Evolutionary conservation across 2,888 invertebrate genomes (phyloP).

Genomic region (Eupeodes luniger): DNA sequence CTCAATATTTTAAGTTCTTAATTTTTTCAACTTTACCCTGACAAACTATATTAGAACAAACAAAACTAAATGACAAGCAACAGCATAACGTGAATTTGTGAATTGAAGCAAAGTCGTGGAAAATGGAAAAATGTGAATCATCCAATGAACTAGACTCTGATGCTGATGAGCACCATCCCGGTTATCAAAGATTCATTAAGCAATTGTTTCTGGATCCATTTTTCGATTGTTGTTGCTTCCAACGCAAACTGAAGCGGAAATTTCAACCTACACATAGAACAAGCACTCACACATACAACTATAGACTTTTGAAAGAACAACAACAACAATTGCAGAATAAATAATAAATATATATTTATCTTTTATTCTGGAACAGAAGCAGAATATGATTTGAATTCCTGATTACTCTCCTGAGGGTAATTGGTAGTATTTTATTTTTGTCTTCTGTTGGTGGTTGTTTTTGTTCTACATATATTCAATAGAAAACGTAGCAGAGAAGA

Average conservation of each 20-base stretch:
- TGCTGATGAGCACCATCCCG: slow-evolving; percentile 10
- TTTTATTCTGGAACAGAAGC: slow-evolving; percentile 45
- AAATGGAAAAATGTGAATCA: slow-evolving; percentile 7
- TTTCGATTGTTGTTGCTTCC: slow-evolving; percentile 26
- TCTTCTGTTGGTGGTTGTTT: background rate
- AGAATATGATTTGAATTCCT: slow-evolving; percentile 64
- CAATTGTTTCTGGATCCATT: slow-evolving; percentile 65
- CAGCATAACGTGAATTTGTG: background rate
- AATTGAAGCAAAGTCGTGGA: background rate
- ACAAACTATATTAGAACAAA: background rate
- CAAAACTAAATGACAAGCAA: slow-evolving; percentile 35
- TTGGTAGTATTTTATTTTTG: background rate
- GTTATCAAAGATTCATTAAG: slow-evolving; percentile 68
- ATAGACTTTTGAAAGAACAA: background rate
- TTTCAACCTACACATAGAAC: background rate
- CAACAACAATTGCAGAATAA: slow-evolving; percentile 27
- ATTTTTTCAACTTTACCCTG: background rate
- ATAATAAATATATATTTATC: slow-evolving; percentile 50
- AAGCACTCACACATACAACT: slow-evolving; percentile 1
- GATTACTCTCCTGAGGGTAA: slow-evolving; percentile 53
- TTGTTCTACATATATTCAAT: background rate
- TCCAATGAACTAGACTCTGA: background rate
- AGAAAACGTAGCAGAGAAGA: background rate
- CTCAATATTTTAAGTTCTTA: no score
- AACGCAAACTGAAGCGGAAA: background rate